Conservation (phyloP, 2,113 vertebrate genomes). For the Muntiacus muntjak region DNA sequence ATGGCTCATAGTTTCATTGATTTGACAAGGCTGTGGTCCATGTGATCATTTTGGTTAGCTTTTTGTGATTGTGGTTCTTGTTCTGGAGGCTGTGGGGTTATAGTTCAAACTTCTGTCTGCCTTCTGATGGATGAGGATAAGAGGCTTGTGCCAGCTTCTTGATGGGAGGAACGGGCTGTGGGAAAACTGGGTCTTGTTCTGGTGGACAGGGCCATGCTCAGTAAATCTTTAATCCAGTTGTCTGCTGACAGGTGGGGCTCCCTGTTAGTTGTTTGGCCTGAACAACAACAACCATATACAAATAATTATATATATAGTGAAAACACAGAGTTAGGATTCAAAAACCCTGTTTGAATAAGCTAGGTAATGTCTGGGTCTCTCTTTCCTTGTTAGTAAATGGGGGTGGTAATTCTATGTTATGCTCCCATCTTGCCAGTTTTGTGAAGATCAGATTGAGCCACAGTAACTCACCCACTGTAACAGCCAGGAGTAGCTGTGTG, state of each 20-base stretch:
- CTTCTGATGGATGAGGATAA: not conserved
- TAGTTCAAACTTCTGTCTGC: not conserved
- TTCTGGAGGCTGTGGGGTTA: not conserved
- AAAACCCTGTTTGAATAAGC: not conserved
- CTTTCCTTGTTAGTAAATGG: not conserved
- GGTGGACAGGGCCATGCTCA: not conserved
- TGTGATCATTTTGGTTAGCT: not conserved
- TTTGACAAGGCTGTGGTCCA: not conserved
- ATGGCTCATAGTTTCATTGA: not conserved
- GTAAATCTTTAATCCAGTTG: not conserved
- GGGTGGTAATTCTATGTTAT: not conserved
- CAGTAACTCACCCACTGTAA: not conserved
- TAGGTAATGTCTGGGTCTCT: not conserved
- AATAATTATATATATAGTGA: not conserved
- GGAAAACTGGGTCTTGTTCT: not conserved
- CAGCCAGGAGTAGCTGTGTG: not conserved
- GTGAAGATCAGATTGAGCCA: not conserved
- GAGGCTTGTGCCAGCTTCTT: not conserved
- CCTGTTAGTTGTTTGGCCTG: not conserved
- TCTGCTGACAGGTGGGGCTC: not conserved
- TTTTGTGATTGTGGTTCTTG: not conserved
- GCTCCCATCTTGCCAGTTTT: not conserved
- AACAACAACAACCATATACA: not conserved
- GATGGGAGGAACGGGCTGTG: not conserved
- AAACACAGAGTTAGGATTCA: not conserved